These are phyloP conservation scores for Poeciliopsis infans DNA, from an alignment of 2,797 vertebrate species.

Conservation along the genomic window DNA sequence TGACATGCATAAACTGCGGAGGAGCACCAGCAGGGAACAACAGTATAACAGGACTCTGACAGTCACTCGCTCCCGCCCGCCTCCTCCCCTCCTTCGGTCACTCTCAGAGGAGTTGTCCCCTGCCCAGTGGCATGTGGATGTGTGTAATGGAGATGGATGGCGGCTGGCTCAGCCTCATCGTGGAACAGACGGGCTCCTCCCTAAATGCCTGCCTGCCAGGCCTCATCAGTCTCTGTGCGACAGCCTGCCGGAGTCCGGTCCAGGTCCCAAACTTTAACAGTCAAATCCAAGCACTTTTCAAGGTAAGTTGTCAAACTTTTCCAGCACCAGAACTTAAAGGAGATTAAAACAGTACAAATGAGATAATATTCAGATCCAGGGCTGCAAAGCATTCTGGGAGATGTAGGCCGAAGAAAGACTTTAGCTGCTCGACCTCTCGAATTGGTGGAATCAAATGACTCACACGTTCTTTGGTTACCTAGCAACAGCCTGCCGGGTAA, in stretches of 20 bases:
- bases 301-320: too few species aligned
- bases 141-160: slow-evolving; percentile 82
- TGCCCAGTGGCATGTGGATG: slow-evolving; percentile 77
- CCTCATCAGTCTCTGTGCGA: slow-evolving; percentile 75
- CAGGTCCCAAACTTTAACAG: slow-evolving; percentile 13
- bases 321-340: too few species aligned
- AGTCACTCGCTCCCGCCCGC: slow-evolving; percentile 33
- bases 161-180: slow-evolving; percentile 68
- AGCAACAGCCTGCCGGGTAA: too few species aligned
- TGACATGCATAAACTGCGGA: slow-evolving; percentile 43
- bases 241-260: slow-evolving; percentile 52
- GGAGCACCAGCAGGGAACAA: slow-evolving; percentile 40
- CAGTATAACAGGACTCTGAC: slow-evolving; percentile 63
- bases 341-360: too few species aligned
- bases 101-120: slow-evolving; percentile 71
- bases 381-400: slow-evolving; percentile 19
- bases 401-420: too few species aligned
- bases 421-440: too few species aligned
- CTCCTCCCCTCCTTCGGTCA: slow-evolving; percentile 40
- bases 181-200: slow-evolving; percentile 76
- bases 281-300: too few species aligned
- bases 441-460: too few species aligned
- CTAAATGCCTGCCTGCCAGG: slow-evolving; percentile 76
- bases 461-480: too few species aligned
- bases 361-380: slow-evolving; percentile 1